Conservation (phyloP, 2,797 vertebrate species). For the Gila robusta region DNA sequence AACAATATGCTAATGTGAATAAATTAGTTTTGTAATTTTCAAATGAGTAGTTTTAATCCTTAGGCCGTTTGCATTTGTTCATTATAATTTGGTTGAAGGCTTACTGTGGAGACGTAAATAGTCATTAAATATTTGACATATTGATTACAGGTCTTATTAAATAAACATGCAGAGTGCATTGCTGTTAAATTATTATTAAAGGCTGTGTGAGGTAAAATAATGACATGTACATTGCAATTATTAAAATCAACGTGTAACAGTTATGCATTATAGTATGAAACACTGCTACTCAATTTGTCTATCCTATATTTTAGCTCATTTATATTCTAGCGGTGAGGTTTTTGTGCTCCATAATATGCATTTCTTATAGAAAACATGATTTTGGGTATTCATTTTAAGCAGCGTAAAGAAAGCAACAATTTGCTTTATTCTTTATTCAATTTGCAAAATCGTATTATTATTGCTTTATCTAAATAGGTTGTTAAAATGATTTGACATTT, state of each 20-base stretch:
- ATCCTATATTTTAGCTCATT: neutral
- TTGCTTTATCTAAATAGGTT: neutral
- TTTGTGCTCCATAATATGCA: neutral
- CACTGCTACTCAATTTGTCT: neutral
- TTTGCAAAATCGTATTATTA: neutral
- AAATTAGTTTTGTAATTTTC: slow-evolving; percentile 14
- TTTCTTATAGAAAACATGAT: neutral
- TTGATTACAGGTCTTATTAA: slow-evolving; percentile 21
- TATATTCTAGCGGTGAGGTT: neutral
- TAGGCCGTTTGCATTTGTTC: neutral
- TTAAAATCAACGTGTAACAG: neutral
- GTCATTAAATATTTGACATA: slow-evolving; percentile 26
- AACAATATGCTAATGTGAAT: slow-evolving; percentile 13
- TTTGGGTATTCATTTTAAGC: neutral
- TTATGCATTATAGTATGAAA: neutral
- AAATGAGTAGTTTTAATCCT: slow-evolving; percentile 13
- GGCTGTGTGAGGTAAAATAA: neutral
- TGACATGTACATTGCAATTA: neutral
- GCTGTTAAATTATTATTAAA: slow-evolving; percentile 8
- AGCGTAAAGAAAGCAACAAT: neutral
- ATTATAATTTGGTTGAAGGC: slow-evolving; percentile 22
- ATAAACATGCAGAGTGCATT: neutral
- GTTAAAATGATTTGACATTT: neutral
- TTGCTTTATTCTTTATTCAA: neutral
- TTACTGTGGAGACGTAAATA: slow-evolving; percentile 8